Percentiles rank a stretch among this genome's conserved stretches.
phyloP scores from a whole-genome alignment of 2,797 vertebrate species.

The Sorex maritimensis region DNA sequence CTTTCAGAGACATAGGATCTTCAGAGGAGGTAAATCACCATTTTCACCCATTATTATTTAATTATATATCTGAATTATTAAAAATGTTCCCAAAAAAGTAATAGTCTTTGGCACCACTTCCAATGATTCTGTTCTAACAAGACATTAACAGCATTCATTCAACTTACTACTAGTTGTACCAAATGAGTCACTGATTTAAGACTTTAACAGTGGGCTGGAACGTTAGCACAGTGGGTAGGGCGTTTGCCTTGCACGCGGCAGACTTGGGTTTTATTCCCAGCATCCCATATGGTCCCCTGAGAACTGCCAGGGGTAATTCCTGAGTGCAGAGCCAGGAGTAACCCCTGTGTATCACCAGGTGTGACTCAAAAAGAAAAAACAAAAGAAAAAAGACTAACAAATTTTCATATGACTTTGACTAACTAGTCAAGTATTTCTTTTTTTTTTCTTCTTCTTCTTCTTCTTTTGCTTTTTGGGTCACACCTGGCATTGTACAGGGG shows the following conservation, averaged over 20 bases:
- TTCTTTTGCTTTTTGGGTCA: too few species aligned
- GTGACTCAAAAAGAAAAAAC: too few species aligned
- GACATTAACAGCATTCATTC: slow-evolving; percentile 42
- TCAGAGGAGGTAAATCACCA: slow-evolving; percentile 21
- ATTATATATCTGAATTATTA: not conserved
- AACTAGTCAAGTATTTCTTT: slow-evolving; percentile 10
- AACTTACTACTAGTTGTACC: slow-evolving; percentile 35
- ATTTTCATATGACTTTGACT: slow-evolving; percentile 60
- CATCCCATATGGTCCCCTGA: too few species aligned
- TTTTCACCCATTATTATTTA: not conserved
- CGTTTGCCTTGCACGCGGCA: too few species aligned
- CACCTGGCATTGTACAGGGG: too few species aligned
- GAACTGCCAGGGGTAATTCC: too few species aligned
- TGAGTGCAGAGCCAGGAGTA: too few species aligned
- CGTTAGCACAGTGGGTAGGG: too few species aligned
- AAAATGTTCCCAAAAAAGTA: slow-evolving; percentile 5
- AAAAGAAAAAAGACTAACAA: not conserved
- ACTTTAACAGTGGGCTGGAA: not conserved
- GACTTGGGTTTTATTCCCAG: too few species aligned
- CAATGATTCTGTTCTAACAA: slow-evolving; percentile 48
- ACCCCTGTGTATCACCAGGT: too few species aligned
- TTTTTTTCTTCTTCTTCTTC: too few species aligned
- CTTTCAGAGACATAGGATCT: not conserved
- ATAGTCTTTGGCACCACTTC: slow-evolving; percentile 56
- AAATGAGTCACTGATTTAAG: slow-evolving; percentile 43